These are phyloP conservation scores for Pantherophis vulpinus DNA, from an alignment of 2,797 vertebrate species.

Conservation along the genomic window DNA sequence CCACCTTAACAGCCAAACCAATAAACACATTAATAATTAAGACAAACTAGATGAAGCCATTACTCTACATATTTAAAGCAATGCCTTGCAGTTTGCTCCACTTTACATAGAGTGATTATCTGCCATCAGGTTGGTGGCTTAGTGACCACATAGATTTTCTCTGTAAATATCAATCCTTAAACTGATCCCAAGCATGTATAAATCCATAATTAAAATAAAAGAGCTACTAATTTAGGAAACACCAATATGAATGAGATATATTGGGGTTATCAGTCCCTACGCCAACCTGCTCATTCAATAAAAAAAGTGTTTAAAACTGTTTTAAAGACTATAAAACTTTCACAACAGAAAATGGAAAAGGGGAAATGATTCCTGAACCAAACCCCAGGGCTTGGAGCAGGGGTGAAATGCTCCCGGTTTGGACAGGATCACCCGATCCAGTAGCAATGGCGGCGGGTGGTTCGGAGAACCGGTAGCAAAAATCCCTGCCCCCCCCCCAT, in stretches of 20 bases:
- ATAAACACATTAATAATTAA: not conserved
- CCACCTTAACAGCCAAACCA: not conserved
- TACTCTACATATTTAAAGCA: not conserved
- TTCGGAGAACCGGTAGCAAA: too few species aligned
- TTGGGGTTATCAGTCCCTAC: not conserved
- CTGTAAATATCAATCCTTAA: not conserved
- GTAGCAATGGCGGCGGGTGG: too few species aligned
- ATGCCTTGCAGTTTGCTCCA: not conserved
- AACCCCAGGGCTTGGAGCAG: not conserved
- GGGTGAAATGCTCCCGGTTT: too few species aligned
- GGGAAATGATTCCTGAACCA: not conserved
- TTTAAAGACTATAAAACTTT: not conserved
- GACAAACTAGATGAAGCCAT: not conserved
- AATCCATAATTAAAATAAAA: not conserved
- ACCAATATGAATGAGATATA: not conserved
- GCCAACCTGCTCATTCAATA: not conserved
- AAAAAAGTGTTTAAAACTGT: not conserved
- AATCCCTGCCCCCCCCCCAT: too few species aligned
- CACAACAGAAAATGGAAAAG: not conserved
- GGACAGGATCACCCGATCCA: too few species aligned
- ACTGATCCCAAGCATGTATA: not conserved
- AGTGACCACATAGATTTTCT: not conserved
- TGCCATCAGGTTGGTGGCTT: not conserved
- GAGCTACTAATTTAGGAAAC: not conserved
- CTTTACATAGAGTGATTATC: not conserved